These are phyloP conservation scores for Campoplex nolae DNA, from an alignment of 2,888 invertebrate genomes.

Conservation along the genomic window DNA sequence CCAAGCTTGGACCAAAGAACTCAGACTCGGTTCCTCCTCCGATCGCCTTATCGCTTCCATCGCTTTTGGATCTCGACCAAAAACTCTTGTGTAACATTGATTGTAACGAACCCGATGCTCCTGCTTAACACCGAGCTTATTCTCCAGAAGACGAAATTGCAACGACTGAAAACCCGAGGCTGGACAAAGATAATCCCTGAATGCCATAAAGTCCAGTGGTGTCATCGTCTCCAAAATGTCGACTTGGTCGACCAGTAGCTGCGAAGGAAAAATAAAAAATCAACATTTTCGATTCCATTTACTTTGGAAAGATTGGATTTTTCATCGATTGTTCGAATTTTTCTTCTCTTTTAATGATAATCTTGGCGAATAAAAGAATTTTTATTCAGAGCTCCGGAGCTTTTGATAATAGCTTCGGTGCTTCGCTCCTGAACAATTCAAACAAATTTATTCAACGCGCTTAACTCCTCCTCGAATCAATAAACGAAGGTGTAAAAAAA, in stretches of 20 bases:
- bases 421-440: background rate
- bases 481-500: conserved; percentile 1
- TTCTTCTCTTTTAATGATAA: background rate
- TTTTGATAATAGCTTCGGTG: too few relatives aligned
- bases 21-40: conserved; percentile 93
- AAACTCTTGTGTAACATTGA: conserved; percentile 95
- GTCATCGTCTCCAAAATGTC: conserved; percentile 99
- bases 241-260: conserved; percentile 98
- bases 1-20: conserved; percentile 96
- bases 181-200: conserved; percentile 95
- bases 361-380: too few relatives aligned
- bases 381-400: too few relatives aligned
- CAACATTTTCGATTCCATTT: background rate
- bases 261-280: conserved; percentile 60
- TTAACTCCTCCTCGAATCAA: background rate
- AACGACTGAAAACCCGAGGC: conserved; percentile 99
- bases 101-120: conserved; percentile 97
- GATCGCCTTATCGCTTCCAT: conserved; percentile 88
- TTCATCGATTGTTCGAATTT: background rate
- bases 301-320: background rate
- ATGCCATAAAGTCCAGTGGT: conserved; percentile 99
- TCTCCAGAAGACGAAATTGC: conserved; percentile 98
- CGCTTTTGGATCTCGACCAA: conserved; percentile 90
- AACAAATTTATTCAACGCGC: background rate
- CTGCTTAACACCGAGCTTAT: conserved; percentile 93